Base-by-base conservation (phyloP, 2,888 invertebrate species). In the Cinara cedri region DNA sequence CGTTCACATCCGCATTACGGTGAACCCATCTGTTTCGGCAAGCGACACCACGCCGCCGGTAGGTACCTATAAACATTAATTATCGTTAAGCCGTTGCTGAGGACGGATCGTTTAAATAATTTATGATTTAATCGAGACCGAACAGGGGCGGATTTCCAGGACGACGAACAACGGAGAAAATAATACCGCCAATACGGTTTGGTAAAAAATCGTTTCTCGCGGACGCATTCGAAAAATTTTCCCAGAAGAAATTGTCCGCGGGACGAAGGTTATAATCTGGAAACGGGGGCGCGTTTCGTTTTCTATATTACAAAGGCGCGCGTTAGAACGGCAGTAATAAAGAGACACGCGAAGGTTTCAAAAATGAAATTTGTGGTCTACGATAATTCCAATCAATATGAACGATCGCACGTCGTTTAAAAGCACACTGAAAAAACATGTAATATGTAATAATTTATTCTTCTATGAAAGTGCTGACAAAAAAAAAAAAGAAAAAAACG, bases 1-100 rank as follows among this genome's bases (percentile, higher is more conserved):
- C 46, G 21, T 46, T 9, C 6, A n/a, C n/a, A n/a, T n/a, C n/a
- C n/a, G n/a, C n/a, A n/a, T n/a, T n/a, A n/a, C n/a, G n/a, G n/a
- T n/a, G n/a, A n/a, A 11, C 49, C 66, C 66, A 16, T 66, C 49
- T 26, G 49, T n/a, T 51, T n/a, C 49, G 26, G 68, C 11, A 21
- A 26, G n/a, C 68, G 21, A 46, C 10, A n/a, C n/a, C n/a, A n/a
- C n/a, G 49, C 9, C 21, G 21, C 26, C n/a, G 16, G 26, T 26
- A n/a, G n/a, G n/a, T n/a, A n/a, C n/a, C n/a, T n/a, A n/a, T n/a
- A 2, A 16, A 42, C 13, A 66, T 66, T 66, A 66, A 66, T 66
- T 26, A 26, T 49, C 24, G 16, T 66, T 49, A 49, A 66, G 24
- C 44, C 24, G 49, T n/a, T 49, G 21, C 49, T 24, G 24, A 49